phyloP scores from a whole-genome alignment of 2,797 vertebrate species.

The Hapalemur alaotrensis region DNA sequence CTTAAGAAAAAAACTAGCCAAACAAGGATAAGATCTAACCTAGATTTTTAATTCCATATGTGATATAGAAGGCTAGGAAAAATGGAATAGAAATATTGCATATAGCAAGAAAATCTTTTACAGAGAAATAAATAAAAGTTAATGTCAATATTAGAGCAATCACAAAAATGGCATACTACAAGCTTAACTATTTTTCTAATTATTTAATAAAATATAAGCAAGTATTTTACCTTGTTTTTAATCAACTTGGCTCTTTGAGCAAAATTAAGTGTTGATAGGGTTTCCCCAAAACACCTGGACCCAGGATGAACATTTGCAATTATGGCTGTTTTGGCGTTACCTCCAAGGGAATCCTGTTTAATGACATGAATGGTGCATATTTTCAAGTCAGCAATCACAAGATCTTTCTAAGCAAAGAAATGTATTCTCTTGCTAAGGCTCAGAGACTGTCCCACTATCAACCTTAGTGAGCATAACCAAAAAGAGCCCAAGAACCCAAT shows the following conservation, averaged over 20 bases:
- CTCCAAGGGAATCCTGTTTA: slow-evolving; percentile 95
- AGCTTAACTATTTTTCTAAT: not conserved
- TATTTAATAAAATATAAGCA: not conserved
- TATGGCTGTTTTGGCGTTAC: slow-evolving; percentile 97
- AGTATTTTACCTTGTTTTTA: slow-evolving; percentile 94
- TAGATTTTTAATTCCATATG: not conserved
- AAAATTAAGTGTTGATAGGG: slow-evolving; percentile 95
- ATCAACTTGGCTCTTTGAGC: slow-evolving; percentile 97
- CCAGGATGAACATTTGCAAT: slow-evolving; percentile 98
- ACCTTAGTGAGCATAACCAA: not conserved
- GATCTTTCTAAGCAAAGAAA: not conserved
- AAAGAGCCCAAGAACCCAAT: not conserved
- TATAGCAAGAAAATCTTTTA: not conserved
- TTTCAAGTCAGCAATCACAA: slow-evolving; percentile 5
- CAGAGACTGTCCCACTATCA: not conserved
- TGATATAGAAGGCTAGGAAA: not conserved
- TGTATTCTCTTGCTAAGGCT: not conserved
- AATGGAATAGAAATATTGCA: not conserved
- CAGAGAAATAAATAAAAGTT: slow-evolving; percentile 6
- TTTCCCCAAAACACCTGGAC: slow-evolving; percentile 96
- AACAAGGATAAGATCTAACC: not conserved
- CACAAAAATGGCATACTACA: not conserved
- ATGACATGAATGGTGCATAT: slow-evolving; percentile 10
- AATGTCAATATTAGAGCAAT: not conserved
- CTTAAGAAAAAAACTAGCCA: not conserved